These are phyloP conservation scores for Bombus polaris DNA, from an alignment of 1,140 invertebrate species.

Conservation along the genomic window DNA sequence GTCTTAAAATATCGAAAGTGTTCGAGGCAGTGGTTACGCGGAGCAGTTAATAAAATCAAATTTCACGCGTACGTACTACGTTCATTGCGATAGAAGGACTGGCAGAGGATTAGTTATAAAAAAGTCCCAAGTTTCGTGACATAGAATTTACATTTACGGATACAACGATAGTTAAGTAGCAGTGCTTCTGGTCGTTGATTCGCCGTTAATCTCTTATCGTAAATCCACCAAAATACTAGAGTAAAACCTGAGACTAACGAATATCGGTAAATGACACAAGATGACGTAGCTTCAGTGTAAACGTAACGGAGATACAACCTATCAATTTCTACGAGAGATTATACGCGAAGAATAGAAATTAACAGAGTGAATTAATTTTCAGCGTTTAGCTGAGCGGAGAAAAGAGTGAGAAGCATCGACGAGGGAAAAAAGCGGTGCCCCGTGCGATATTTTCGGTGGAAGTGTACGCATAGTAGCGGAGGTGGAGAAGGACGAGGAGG, in stretches of 20 bases:
- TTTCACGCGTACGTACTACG: too few relatives aligned
- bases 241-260: neutral
- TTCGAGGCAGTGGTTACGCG: too few relatives aligned
- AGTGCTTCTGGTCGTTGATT: too few relatives aligned
- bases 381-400: constrained; percentile 40
- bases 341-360: constrained; percentile 12
- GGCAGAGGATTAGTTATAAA: too few relatives aligned
- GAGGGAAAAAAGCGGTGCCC: constrained; percentile 3
- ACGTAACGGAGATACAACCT: neutral
- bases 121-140: too few relatives aligned
- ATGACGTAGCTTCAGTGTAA: neutral
- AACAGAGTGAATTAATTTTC: constrained; percentile 27
- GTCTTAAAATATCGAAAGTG: too few relatives aligned
- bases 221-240: too few relatives aligned
- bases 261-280: neutral
- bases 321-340: neutral
- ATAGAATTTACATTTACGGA: too few relatives aligned
- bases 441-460: constrained; percentile 27
- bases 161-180: too few relatives aligned
- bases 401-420: constrained; percentile 17
- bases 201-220: too few relatives aligned
- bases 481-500: neutral
- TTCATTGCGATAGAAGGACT: too few relatives aligned
- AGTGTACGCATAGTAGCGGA: neutral
- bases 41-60: too few relatives aligned